Evolutionary conservation across 2,113 vertebrate genomes (phyloP).

Genomic region (Trachemys scripta): DNA sequence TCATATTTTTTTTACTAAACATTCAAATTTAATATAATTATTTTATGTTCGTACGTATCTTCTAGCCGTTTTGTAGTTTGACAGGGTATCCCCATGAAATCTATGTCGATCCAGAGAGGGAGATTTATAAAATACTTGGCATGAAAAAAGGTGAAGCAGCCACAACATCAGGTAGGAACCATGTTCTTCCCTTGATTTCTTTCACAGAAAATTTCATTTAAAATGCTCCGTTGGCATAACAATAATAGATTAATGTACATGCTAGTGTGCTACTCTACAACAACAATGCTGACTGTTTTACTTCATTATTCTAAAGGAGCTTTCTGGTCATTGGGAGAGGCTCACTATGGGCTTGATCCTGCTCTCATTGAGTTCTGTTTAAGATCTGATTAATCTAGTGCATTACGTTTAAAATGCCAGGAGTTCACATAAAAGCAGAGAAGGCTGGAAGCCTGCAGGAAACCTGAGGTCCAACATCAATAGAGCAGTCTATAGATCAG

Average conservation of each 20-base stretch:
- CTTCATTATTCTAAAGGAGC: not conserved
- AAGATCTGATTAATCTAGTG: not conserved
- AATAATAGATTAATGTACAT: not conserved
- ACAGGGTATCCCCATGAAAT: slow-evolving; percentile 92
- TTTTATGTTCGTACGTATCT: slow-evolving; percentile 8
- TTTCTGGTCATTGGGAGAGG: not conserved
- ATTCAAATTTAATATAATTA: not conserved
- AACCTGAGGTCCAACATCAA: not conserved
- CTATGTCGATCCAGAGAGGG: slow-evolving; percentile 90
- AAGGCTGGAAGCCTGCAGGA: not conserved
- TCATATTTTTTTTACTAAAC: not conserved
- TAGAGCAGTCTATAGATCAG: not conserved
- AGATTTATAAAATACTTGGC: slow-evolving; percentile 90
- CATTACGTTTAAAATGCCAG: not conserved
- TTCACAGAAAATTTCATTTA: not conserved
- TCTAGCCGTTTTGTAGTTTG: slow-evolving; percentile 90
- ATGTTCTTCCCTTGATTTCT: not conserved
- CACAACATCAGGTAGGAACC: slow-evolving; percentile 82
- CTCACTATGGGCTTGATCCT: not conserved
- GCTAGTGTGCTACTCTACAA: not conserved
- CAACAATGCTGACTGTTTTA: not conserved
- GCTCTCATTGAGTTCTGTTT: not conserved
- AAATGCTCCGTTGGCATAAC: not conserved
- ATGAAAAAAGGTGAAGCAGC: slow-evolving; percentile 91
- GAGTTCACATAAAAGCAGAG: not conserved